phyloP scores from a whole-genome alignment of 2,797 vertebrate species.

The Takifugu ocellatus region DNA sequence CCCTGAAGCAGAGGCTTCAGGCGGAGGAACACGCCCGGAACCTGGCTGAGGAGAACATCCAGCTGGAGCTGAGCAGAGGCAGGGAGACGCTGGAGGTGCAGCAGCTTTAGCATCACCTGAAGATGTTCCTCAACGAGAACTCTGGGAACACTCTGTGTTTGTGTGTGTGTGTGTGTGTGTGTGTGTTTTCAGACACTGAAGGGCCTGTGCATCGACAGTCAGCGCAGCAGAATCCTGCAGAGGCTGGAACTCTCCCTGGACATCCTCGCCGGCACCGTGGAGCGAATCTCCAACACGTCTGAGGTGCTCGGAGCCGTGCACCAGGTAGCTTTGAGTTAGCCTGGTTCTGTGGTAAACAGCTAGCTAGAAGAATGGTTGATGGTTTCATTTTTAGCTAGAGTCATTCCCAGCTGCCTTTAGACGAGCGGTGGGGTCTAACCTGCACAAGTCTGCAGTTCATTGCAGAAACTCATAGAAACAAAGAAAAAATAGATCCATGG shows the following conservation, averaged over 20 bases:
- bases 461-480: too few relatives aligned
- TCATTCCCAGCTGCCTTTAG: too few relatives aligned
- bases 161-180: not conserved
- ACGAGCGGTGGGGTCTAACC: too few relatives aligned
- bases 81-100: slow-evolving; percentile 78
- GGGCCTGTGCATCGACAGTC: slow-evolving; percentile 65
- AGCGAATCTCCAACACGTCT: slow-evolving; percentile 74
- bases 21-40: slow-evolving; percentile 81
- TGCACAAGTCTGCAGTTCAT: too few relatives aligned
- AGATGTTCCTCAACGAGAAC: not conserved
- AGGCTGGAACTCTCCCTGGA: slow-evolving; percentile 76
- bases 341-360: too few relatives aligned
- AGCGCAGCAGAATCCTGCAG: slow-evolving; percentile 71
- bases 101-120: not conserved
- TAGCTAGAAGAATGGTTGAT: too few relatives aligned
- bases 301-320: slow-evolving; percentile 85
- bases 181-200: slow-evolving; percentile 71
- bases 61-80: slow-evolving; percentile 80
- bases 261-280: slow-evolving; percentile 73
- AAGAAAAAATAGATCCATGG: too few relatives aligned
- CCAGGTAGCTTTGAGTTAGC: slow-evolving; percentile 68
- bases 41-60: slow-evolving; percentile 82
- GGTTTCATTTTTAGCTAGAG: too few relatives aligned
- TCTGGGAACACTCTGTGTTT: not conserved
- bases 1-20: slow-evolving; percentile 78